Conservation (phyloP, 2,888 invertebrate genomes). For the Polyommatus icarus region DNA sequence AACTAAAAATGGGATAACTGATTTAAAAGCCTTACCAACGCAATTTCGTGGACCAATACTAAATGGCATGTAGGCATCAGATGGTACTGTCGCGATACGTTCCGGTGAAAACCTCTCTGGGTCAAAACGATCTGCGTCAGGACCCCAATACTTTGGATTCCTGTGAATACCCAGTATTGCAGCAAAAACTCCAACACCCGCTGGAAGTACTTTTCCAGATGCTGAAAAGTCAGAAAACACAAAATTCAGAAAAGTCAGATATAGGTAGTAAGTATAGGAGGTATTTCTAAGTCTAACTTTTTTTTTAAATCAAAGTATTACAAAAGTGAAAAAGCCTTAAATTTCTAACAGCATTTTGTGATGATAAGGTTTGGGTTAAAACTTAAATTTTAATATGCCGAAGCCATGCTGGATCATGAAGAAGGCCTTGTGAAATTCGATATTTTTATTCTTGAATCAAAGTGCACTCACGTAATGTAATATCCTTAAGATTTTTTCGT, state of each 20-base stretch:
- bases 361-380: too few relatives aligned
- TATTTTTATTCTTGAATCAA: not conserved
- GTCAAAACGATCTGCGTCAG: not conserved
- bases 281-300: too few relatives aligned
- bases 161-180: not conserved
- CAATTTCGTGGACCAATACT: constrained; percentile 1
- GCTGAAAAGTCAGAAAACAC: not conserved
- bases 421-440: too few relatives aligned
- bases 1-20: not conserved
- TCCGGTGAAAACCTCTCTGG: constrained; percentile 7
- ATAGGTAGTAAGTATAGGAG: not conserved
- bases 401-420: too few relatives aligned
- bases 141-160: not conserved
- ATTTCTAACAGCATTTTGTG: too few relatives aligned
- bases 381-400: too few relatives aligned
- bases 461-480: not conserved
- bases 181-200: not conserved
- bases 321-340: too few relatives aligned
- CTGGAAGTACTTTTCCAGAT: constrained; percentile 5
- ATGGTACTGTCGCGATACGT: not conserved
- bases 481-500: not conserved
- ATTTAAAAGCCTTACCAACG: not conserved
- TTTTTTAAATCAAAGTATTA: too few relatives aligned
- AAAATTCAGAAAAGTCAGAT: not conserved
- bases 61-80: not conserved